A percentile compares a stretch with the other conserved stretches of the same genome.
Evolutionary conservation across 2,888 invertebrate species (phyloP).

Genomic region (Tholera decimalis): DNA sequence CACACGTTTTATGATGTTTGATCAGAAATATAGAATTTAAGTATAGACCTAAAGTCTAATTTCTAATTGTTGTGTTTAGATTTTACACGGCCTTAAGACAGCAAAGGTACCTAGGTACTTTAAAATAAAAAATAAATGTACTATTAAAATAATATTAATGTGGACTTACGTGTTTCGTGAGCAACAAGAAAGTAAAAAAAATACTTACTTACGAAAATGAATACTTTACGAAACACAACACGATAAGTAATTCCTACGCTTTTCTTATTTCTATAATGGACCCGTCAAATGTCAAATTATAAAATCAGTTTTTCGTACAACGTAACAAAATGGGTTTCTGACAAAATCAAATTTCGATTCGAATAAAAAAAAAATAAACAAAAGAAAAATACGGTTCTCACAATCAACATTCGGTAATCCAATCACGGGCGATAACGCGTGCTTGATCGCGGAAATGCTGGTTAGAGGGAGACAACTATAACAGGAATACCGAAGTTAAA

Average conservation of each 20-base stretch:
- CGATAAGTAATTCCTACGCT: neutral
- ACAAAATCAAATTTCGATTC: conserved; percentile 29
- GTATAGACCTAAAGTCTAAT: too few species aligned
- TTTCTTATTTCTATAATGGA: conserved; percentile 47
- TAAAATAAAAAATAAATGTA: neutral
- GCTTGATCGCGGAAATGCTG: conserved; percentile 35
- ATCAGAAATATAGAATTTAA: too few species aligned
- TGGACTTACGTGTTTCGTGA: neutral
- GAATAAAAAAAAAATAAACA: conserved; percentile 37
- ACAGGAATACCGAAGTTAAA: conserved; percentile 20
- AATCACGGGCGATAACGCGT: conserved; percentile 56
- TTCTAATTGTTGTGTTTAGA: neutral
- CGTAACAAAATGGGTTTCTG: conserved; percentile 13
- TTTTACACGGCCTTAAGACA: neutral
- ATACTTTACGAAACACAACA: conserved; percentile 15
- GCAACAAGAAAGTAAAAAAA: neutral
- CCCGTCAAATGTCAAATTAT: conserved; percentile 41
- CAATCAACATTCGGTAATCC: conserved; percentile 62
- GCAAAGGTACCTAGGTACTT: neutral
- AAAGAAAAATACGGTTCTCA: conserved; percentile 32
- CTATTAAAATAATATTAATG: conserved; percentile 27
- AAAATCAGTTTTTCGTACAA: conserved; percentile 35
- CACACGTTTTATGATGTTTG: neutral
- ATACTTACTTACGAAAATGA: conserved; percentile 3
- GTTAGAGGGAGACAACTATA: conserved; percentile 35